A percentile compares a stretch with the other conserved stretches of the same genome.
These are phyloP conservation scores for Diabrotica balteata DNA, from an alignment of 2,888 invertebrate genomes.

Conservation along the genomic window DNA sequence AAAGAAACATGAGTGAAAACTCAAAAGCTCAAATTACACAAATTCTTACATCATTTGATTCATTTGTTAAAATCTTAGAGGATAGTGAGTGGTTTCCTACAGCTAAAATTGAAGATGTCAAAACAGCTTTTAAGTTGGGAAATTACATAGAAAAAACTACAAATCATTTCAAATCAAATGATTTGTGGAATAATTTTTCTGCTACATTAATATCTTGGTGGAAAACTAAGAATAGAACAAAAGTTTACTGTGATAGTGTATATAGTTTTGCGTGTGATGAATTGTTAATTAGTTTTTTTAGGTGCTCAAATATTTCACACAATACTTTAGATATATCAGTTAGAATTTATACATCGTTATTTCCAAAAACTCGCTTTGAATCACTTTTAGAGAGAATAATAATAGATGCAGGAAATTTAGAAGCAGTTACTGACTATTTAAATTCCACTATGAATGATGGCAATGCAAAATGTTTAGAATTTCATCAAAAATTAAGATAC, in stretches of 20 bases:
- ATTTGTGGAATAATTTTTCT: slow-evolving; percentile 61
- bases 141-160: slow-evolving; percentile 65
- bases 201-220: slow-evolving; percentile 55
- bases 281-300: slow-evolving; percentile 60
- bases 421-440: slow-evolving; percentile 50
- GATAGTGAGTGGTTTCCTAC: slow-evolving; percentile 61
- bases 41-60: slow-evolving; percentile 64
- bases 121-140: slow-evolving; percentile 64
- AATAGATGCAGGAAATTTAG: slow-evolving; percentile 48
- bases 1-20: slow-evolving; percentile 42
- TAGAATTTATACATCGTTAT: slow-evolving; percentile 58
- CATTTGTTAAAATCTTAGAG: slow-evolving; percentile 63
- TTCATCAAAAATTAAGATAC: slow-evolving; percentile 48
- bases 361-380: slow-evolving; percentile 59
- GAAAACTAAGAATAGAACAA: slow-evolving; percentile 38
- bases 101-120: slow-evolving; percentile 62
- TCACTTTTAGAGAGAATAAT: slow-evolving; percentile 52
- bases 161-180: slow-evolving; percentile 60
- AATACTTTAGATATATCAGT: slow-evolving; percentile 58
- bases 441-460: slow-evolving; percentile 33
- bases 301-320: slow-evolving; percentile 49
- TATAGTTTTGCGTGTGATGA: slow-evolving; percentile 61
- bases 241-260: slow-evolving; percentile 42
- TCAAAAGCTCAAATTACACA: slow-evolving; percentile 57
- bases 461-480: slow-evolving; percentile 43